Evolutionary conservation across 2,113 vertebrate species (phyloP), one percentile per base, ranked within the genome.

Genomic region (Pelodiscus sinensis): DNA sequence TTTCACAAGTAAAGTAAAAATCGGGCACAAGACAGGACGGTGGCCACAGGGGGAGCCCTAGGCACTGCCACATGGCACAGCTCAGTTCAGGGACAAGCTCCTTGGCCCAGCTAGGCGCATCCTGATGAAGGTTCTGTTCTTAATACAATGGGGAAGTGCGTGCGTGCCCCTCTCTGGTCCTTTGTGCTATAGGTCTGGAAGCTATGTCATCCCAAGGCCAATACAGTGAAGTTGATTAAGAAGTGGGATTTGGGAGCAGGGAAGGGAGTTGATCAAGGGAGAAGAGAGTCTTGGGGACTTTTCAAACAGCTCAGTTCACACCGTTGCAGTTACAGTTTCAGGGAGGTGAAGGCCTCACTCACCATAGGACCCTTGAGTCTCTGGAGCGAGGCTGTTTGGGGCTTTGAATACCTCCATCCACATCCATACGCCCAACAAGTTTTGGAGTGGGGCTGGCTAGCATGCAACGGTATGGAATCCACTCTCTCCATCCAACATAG

Each of bases 81-180:
- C 62, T 58, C 0, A 2, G 52, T 25, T 50, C 88, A 94, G 86
- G 81, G 88, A 38, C 86, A 65, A 6, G 86, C 9, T 18, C 12
- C 84, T 11, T 22, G 93, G 91, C 2, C 51, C 0, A 65, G 82
- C 82, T 75, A 35, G 65, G 65, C 79, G 88, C 93, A 19, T 80
- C 0, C 1, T 7, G 31, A 68, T 0, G 51, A 13, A 4, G 19
- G 0, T 0, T 11, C 1, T 0, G 73, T 79, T 1, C 58, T 4
- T 4, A 13, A 0, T 12, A 0, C 0, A 65, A 55, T 77, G 15
- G 78, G 83, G 87, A 16, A 68, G 27, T 51, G 52, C 6, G 11
- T 15, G 51, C 55, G 81, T 83, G n/a, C 2, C 54, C 84, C 60
- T 31, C 90, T 82, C 83, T 10, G 0, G 3, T 1, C 35, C 85